A percentile compares a stretch with the other conserved stretches of the same genome.
Evolutionary conservation across 2,113 vertebrate species (phyloP).

Genomic region (Carlito syrichta): DNA sequence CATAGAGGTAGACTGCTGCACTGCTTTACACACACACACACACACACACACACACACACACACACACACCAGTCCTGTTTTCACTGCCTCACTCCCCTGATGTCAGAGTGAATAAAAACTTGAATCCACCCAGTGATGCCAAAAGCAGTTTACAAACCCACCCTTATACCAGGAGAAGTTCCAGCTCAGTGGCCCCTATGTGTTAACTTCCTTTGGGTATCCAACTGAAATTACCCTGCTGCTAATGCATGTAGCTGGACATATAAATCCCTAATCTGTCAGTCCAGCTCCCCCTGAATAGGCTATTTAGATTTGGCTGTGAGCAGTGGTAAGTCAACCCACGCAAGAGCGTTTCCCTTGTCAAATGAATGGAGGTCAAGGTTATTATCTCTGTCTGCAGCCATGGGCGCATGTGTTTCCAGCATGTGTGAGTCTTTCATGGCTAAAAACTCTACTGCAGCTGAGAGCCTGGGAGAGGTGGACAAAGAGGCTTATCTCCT

Average conservation of each 20-base stretch:
- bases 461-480: conserved; percentile 58
- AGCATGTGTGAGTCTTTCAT: conserved; percentile 65
- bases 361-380: conserved; percentile 72
- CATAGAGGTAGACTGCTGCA: fast-evolving
- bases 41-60: not conserved
- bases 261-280: conserved; percentile 69
- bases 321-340: conserved; percentile 76
- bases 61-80: not conserved
- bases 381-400: conserved; percentile 70
- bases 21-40: not conserved
- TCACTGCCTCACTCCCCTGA: too few relatives aligned
- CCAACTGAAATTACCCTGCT: not conserved
- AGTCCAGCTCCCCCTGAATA: conserved; percentile 50
- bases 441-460: conserved; percentile 63
- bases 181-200: not conserved
- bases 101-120: not conserved
- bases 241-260: conserved; percentile 54
- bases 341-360: conserved; percentile 61
- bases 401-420: conserved; percentile 70
- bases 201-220: not conserved
- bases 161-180: conserved; percentile 5
- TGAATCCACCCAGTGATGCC: not conserved
- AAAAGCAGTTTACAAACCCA: conserved; percentile 21
- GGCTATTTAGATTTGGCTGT: conserved; percentile 69
- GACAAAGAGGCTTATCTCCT: conserved; percentile 56